These are phyloP conservation scores for Coboldia fuscipes DNA, from an alignment of 1,140 invertebrate genomes.

Conservation along the genomic window DNA sequence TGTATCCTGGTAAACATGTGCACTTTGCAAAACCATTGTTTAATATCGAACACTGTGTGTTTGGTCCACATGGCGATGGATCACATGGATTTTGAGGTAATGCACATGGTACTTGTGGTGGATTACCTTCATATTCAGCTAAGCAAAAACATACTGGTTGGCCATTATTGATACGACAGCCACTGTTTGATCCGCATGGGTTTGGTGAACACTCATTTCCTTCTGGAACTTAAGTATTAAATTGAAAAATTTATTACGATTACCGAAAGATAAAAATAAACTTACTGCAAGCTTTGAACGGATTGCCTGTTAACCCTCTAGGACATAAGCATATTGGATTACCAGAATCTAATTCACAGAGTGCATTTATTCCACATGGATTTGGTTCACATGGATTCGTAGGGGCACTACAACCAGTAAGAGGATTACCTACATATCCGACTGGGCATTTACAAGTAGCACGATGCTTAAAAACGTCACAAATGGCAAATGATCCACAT, in stretches of 20 bases:
- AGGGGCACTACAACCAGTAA: conserved; percentile 41
- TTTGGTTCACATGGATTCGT: conserved; percentile 57
- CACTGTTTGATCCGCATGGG: conserved; percentile 62
- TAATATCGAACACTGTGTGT: conserved; percentile 13
- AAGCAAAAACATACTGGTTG: conserved; percentile 63
- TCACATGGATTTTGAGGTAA: conserved; percentile 34
- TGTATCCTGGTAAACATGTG: conserved; percentile 45
- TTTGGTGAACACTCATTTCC: conserved; percentile 66
- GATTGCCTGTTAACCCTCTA: conserved; percentile 74
- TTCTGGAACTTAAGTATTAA: conserved; percentile 44
- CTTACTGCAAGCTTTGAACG: conserved; percentile 78
- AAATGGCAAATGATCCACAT: conserved; percentile 52
- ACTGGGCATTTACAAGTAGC: conserved; percentile 55
- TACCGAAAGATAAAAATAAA: conserved; percentile 14
- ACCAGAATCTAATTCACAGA: conserved; percentile 68
- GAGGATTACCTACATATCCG: conserved; percentile 62
- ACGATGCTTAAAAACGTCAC: conserved; percentile 53
- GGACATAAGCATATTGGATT: conserved; percentile 77
- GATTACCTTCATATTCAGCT: conserved; percentile 71
- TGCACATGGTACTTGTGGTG: conserved; percentile 30
- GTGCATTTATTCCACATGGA: conserved; percentile 62
- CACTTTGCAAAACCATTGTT: conserved; percentile 27
- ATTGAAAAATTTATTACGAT: not conserved
- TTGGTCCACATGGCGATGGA: conserved; percentile 53
- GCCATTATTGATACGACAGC: conserved; percentile 46